Evolutionary conservation across 1,140 invertebrate species (phyloP), one percentile per base, ranked within the genome.

Genomic region (Drosophila elegans): DNA sequence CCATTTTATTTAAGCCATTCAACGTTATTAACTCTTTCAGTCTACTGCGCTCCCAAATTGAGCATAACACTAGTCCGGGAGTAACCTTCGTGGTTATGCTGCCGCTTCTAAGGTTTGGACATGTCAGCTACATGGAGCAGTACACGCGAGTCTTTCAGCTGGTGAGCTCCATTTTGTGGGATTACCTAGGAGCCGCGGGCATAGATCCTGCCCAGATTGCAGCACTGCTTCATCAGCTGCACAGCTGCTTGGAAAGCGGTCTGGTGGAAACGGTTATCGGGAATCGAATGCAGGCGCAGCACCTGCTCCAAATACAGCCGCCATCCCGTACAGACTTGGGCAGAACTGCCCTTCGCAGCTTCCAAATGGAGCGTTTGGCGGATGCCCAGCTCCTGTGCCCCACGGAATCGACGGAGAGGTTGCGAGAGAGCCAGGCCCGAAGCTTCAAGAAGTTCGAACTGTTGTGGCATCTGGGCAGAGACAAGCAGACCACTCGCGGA

Each of bases 401-500:
- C 5, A 66, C 71, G 0, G 68, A 76, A 5, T 73, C 76, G 1
- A 68, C 78, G 11, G 90, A 92, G 1, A 69, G 85, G 10, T 41
- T 92, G 53, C 77, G 84, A 1, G 91, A 93, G 93, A 93, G 78
- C 93, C 92, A 85, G 93, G 96, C 66, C 25, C 94, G 95, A 63
- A 95, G 96, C 21, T 96, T 96, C 67, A 95, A 96, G 75, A 95
- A 95, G 77, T 97, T 97, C 90, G 94, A 95, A 16, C 93, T 96
- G 2, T 92, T 97, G 1, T 97, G 96, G 96, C 96, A 97, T 90
- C 91, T 97, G 27, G 96, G 96, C 7, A 90, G 97, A 67, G 96
- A 97, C 11, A 91, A 91, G 48, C 85, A 92, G 41, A 75, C 83
- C 92, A 94, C 36, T 90, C 94, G 84, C 74, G 92, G 91, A 10